Percentiles rank a stretch among this genome's conserved stretches.
Conservation (phyloP, 2,797 vertebrate genomes). For the Poeciliopsis gracilis region DNA sequence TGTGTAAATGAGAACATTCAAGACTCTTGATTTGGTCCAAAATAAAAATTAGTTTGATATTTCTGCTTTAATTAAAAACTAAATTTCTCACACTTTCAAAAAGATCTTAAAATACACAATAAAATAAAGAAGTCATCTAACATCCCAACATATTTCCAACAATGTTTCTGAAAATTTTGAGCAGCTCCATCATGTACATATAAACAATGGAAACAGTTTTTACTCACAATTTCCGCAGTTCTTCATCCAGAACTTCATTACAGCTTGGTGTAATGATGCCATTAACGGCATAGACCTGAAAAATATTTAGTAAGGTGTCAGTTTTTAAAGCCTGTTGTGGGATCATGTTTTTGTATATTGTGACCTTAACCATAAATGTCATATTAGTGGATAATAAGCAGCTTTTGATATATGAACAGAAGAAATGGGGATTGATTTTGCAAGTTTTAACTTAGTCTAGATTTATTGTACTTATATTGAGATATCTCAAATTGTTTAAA, state of each 20-base stretch:
- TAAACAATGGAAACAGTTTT: background rate
- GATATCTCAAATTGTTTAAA: no score
- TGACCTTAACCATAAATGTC: background rate
- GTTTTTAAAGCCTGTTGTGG: background rate
- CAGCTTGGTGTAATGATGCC: slow-evolving; percentile 75
- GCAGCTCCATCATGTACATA: background rate
- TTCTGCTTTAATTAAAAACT: background rate
- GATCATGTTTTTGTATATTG: background rate
- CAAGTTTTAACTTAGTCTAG: background rate
- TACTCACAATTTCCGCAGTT: slow-evolving; percentile 69
- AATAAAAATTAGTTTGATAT: no score
- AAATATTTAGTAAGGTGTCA: slow-evolving; percentile 16
- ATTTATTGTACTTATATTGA: background rate
- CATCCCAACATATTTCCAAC: background rate
- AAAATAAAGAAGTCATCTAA: background rate
- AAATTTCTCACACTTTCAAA: background rate
- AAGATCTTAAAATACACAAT: background rate
- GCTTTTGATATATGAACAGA: background rate
- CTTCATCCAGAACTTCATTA: slow-evolving; percentile 75
- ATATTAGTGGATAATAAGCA: background rate
- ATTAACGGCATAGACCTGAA: slow-evolving; percentile 78
- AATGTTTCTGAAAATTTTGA: background rate
- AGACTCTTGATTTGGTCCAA: no score
- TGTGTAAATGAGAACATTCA: no score
- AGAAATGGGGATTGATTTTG: background rate